Conservation (phyloP, 2,797 vertebrate species). For the Eulemur rubriventer region DNA sequence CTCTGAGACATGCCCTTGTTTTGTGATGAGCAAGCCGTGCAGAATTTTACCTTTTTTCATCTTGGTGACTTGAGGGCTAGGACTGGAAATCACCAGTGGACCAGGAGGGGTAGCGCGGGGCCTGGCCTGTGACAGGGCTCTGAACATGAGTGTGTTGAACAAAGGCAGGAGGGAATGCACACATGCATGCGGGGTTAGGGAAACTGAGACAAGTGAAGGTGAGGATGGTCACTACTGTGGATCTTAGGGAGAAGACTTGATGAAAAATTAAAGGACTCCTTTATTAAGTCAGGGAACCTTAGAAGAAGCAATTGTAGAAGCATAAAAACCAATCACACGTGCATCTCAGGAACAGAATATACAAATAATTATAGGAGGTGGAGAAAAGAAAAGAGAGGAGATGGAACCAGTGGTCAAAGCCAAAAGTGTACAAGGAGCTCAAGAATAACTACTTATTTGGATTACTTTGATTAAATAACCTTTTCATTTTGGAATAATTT, state of each 20-base stretch:
- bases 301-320: neutral
- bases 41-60: neutral
- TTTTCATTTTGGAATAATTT: neutral
- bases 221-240: neutral
- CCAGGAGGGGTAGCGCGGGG: neutral
- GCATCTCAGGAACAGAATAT: neutral
- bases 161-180: neutral
- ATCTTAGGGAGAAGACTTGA: neutral
- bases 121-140: neutral
- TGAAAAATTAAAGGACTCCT: neutral
- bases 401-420: neutral
- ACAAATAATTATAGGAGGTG: neutral
- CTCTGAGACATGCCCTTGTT: neutral
- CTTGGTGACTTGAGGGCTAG: neutral
- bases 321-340: neutral
- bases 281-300: neutral
- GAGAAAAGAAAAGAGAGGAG: neutral
- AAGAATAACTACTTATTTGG: neutral
- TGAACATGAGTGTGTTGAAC: neutral
- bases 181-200: too few relatives aligned
- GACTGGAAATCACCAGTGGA: neutral
- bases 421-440: neutral
- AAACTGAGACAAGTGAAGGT: neutral
- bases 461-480: neutral
- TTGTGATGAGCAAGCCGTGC: neutral